Evolutionary conservation across 2,113 vertebrate species (phyloP), one percentile per base, ranked within the genome.

Genomic region (Dascyllus trimaculatus): DNA sequence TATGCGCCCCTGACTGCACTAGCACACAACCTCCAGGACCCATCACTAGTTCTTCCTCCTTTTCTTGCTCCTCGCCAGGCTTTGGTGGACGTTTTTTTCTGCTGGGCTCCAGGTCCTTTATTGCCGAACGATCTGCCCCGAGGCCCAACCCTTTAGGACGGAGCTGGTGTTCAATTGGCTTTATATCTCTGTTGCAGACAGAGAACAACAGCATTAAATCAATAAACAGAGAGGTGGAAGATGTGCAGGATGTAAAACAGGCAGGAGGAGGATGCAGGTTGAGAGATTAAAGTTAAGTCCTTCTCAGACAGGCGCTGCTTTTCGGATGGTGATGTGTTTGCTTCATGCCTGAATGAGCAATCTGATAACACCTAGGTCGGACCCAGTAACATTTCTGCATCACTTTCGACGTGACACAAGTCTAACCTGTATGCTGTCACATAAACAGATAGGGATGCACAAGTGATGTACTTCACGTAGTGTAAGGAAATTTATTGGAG

Each of bases 101-200:
- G 0, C 53, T 63, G 3, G 95, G 93, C 80, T 95, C 89, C 77
- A 96, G 90, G 62, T 95, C 94, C 81, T 94, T 93, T 29, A 88
- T 80, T 0, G 95, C 94, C 0, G 95, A 91, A 35, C 95, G 93
- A 90, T 95, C 96, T 0, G 96, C 97, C 0, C 96, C 97, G 13
- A 98, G 94, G n/a, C 97, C 97, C 84, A 98, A 79, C 2, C 96
- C 96, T 76, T 95, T 97, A 0, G 96, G 96, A 29, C 97, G 95
- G 52, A 96, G 88, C 79, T 95, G 84, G 72, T 94, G 92, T 78
- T 97, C 95, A 13, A 94, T 91, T 4, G 96, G 95, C 74, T 96
- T 96, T 83, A 97, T 92, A 17, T 96, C 94, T 88, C 96, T 97
- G 89, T 13, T 18, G 48, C 56, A 38, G 46, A 58, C 29, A 71